A percentile compares a stretch with the other conserved stretches of the same genome.
phyloP scores from a whole-genome alignment of 37 sponge, comb jelly and placozoan species.

The Cladorhizidae sp. region DNA sequence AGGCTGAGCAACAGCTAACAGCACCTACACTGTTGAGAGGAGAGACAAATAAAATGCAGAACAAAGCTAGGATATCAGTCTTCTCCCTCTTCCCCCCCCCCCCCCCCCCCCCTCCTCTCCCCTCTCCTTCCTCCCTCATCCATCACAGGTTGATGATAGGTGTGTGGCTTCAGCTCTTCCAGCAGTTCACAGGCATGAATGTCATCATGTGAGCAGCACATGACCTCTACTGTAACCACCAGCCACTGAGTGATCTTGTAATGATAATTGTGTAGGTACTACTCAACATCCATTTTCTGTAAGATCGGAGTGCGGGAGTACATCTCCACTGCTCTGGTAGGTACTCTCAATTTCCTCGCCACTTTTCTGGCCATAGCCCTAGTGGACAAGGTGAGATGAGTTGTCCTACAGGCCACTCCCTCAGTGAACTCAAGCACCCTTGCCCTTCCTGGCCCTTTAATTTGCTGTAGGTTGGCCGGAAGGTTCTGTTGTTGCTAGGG shows the following conservation, averaged over 20 bases:
- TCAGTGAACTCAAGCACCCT: too few relatives aligned
- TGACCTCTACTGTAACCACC: background rate
- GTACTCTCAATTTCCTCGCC: constrained; percentile 74
- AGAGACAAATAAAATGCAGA: too few relatives aligned
- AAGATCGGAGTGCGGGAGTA: constrained; percentile 48
- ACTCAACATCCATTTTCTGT: constrained; percentile 67
- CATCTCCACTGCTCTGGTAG: constrained; percentile 68
- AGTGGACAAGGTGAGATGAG: constrained; percentile 68
- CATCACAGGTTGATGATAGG: constrained; percentile 51
- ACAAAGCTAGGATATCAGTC: too few relatives aligned
- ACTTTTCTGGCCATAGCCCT: constrained; percentile 58
- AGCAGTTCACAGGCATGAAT: constrained; percentile 82
- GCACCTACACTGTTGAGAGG: too few relatives aligned
- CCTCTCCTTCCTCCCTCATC: background rate
- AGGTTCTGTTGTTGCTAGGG: constrained; percentile 62
- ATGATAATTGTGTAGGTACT: constrained; percentile 61
- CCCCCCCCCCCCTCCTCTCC: too few relatives aligned
- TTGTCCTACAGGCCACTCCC: background rate
- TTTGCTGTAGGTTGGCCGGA: constrained; percentile 59
- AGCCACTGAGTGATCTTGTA: background rate
- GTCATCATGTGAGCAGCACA: constrained; percentile 69
- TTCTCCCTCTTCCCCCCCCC: too few relatives aligned
- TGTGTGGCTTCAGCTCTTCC: constrained; percentile 65
- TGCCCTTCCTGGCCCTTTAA: background rate
- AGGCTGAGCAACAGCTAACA: too few relatives aligned